phyloP scores from a whole-genome alignment of 2,113 vertebrate genomes.

The Todiramphus chloris region DNA sequence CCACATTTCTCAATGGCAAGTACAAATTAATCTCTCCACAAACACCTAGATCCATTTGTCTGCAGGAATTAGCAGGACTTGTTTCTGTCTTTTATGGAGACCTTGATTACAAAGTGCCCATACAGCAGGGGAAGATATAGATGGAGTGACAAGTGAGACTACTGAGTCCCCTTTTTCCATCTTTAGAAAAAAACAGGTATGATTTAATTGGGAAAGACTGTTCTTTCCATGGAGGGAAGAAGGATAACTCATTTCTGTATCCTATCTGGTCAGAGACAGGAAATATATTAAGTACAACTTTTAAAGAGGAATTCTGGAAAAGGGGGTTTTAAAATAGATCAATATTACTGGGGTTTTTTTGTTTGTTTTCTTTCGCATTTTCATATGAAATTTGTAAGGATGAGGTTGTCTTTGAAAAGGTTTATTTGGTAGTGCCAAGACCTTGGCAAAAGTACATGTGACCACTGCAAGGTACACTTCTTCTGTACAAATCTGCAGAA shows the following conservation, averaged over 20 bases:
- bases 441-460: background rate
- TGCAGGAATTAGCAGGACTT: background rate
- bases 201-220: background rate
- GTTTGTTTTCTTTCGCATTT: background rate
- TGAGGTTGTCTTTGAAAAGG: background rate
- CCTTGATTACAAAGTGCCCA: rapidly evolving
- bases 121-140: rapidly evolving
- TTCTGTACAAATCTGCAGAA: background rate
- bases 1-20: background rate
- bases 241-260: background rate
- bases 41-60: background rate
- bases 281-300: background rate
- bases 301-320: background rate
- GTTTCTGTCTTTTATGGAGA: background rate
- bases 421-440: background rate
- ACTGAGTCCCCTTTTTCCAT: background rate
- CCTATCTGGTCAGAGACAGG: background rate
- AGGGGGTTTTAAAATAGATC: background rate
- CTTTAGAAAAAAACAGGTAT: background rate
- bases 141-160: background rate
- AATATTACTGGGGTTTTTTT: background rate
- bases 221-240: background rate
- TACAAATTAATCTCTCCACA: background rate
- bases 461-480: background rate
- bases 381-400: background rate